These are phyloP conservation scores for Flabesymbios commensalis DNA, from an alignment of 2,888 invertebrate genomes.

Conservation along the genomic window DNA sequence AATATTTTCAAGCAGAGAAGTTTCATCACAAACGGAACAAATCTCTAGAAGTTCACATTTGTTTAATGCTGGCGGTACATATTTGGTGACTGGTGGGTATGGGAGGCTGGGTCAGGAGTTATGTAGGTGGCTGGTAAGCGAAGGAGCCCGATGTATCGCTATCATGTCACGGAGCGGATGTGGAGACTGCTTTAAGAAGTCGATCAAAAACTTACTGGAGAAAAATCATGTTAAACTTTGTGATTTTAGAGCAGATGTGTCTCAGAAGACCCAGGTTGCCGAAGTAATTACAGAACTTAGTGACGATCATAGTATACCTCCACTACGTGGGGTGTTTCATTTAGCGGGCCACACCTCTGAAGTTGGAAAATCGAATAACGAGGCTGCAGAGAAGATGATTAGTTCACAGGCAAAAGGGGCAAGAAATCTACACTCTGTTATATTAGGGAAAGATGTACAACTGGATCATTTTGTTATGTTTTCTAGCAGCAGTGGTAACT, in stretches of 20 bases:
- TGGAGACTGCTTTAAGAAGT: background rate
- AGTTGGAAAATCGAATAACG: too few species aligned
- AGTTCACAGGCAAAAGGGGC: background rate
- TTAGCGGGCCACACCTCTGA: background rate
- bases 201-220: background rate
- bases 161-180: background rate
- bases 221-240: background rate
- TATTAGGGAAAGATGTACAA: background rate
- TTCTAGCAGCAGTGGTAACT: background rate
- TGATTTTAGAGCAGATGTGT: background rate
- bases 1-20: too few species aligned
- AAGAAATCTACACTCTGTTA: background rate
- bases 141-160: constrained; percentile 1
- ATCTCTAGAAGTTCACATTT: too few species aligned
- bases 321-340: background rate
- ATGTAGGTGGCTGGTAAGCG: background rate
- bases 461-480: constrained; percentile 8
- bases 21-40: too few species aligned
- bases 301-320: background rate
- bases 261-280: background rate
- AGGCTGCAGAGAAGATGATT: background rate
- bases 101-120: background rate
- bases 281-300: background rate
- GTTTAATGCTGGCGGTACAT: background rate
- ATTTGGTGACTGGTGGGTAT: background rate